Base-by-base conservation (phyloP, 2,888 invertebrate genomes). In the Drosophila eohydei region DNA sequence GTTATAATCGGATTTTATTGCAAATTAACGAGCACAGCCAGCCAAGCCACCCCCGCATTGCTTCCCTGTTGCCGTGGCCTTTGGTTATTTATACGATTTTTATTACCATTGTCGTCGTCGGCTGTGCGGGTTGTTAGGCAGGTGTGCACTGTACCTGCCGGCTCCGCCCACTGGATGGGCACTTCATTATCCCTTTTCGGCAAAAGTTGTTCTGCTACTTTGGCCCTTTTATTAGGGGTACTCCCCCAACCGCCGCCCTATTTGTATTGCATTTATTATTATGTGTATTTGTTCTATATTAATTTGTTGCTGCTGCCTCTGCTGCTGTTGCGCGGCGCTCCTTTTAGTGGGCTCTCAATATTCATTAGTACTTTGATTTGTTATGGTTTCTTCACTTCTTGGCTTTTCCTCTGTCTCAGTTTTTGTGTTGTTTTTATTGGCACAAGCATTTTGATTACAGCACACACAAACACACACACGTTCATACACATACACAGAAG, bases 1-100 rank as follows among this genome's bases (percentile, higher is more conserved):
- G 91, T 89, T 90, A 91, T 90, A 90, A 90, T 90, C 90, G 90
- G 91, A 90, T 90, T 90, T 91, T 90, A 90, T 91, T 90, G 89
- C 91, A 83, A 90, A 90, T 90, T 90, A 90, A 91, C 91, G 85
- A 90, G 91, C 90, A 32, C 28, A 48, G 28, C 11, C 28, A 26
- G 21, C 30, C 48, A 62, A 60, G 51, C 71, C 55, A 57, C 61
- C 66, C 70, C 51, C 44, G 32, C 56, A 14, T 40, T 16, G 11
- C 61, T n/a, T 51, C 44, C 61, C 59, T 77, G 71, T 75, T 75
- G 83, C 81, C 85, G 74, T 77, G 67, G 56, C 56, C 69, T 63
- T 60, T 69, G 70, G 65, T 74, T 86, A 85, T 84, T 91, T 90
- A 88, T 90, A 75, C 88, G 81, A 80, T 74, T 89, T 91, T 89